Evolutionary conservation across 2,888 invertebrate genomes (phyloP).

Genomic region (Endotricha flammealis): DNA sequence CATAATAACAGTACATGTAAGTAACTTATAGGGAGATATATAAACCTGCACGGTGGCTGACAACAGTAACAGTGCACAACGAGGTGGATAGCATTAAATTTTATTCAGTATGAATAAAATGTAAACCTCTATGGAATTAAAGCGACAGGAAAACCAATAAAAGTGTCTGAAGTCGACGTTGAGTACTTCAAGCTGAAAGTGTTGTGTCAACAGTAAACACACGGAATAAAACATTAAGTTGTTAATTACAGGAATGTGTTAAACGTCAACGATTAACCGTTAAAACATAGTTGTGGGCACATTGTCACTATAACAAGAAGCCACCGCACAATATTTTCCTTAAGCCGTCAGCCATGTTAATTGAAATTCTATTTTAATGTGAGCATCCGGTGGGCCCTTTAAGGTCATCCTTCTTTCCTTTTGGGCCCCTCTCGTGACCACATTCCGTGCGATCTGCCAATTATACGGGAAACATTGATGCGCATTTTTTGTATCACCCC

Average conservation of each 20-base stretch:
- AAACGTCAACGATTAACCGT: background rate
- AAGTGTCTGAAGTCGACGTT: too few species aligned
- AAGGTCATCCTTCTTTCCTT: conserved; percentile 53
- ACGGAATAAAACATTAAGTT: too few species aligned
- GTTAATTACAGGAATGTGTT: background rate
- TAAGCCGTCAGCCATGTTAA: conserved; percentile 23
- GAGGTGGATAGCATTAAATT: too few species aligned
- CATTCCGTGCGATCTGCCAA: conserved; percentile 68
- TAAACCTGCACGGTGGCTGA: too few species aligned
- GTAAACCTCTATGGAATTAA: too few species aligned
- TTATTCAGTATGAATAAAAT: too few species aligned
- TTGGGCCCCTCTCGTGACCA: conserved; percentile 59
- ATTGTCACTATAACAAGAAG: conserved; percentile 9
- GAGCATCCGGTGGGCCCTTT: conserved; percentile 47
- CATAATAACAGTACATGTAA: too few species aligned
- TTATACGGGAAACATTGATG: conserved; percentile 59
- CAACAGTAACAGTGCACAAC: too few species aligned
- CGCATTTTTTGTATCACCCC: conserved; percentile 45
- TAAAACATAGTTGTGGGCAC: conserved; percentile 1
- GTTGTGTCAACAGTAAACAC: too few species aligned
- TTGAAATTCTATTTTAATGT: conserved; percentile 62
- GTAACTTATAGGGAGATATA: too few species aligned
- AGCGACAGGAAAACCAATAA: too few species aligned
- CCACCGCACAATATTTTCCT: conserved; percentile 21
- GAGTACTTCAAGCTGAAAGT: too few species aligned